phyloP scores from a whole-genome alignment of 2,888 invertebrate genomes.

The Rambutsinella grinnellia region DNA sequence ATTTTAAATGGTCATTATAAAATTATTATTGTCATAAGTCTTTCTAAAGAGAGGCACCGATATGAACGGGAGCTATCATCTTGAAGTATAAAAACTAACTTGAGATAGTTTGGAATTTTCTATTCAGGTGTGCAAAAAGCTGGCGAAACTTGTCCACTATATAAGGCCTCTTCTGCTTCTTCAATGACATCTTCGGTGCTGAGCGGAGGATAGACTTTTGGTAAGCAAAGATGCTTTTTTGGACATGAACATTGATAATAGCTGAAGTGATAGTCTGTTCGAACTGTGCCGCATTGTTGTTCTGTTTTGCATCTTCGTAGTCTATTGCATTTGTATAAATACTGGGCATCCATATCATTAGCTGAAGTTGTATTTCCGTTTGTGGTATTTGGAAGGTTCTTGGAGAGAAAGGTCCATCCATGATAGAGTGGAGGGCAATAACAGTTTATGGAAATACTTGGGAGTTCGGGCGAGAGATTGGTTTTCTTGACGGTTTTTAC shows the following conservation, averaged over 20 bases:
- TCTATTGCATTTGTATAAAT: slow-evolving; percentile 71
- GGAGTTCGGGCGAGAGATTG: slow-evolving; percentile 25
- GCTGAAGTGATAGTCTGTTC: slow-evolving; percentile 74
- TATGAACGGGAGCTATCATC: too few species aligned
- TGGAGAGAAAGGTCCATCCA: slow-evolving; percentile 39
- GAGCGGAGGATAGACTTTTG: slow-evolving; percentile 67
- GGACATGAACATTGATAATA: slow-evolving; percentile 78
- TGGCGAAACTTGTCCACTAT: slow-evolving; percentile 44
- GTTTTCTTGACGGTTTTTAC: slow-evolving; percentile 43
- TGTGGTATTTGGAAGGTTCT: too few species aligned
- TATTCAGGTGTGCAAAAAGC: slow-evolving; percentile 44
- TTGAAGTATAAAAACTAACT: too few species aligned
- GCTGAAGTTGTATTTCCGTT: too few species aligned
- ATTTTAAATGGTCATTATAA: too few species aligned
- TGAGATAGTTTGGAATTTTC: too few species aligned
- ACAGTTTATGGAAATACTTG: slow-evolving; percentile 71
- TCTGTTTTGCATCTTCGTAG: slow-evolving; percentile 72
- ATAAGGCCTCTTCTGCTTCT: slow-evolving; percentile 51
- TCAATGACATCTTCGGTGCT: slow-evolving; percentile 32
- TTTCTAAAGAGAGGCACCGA: too few species aligned
- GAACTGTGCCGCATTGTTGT: slow-evolving; percentile 76
- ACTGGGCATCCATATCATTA: slow-evolving; percentile 66
- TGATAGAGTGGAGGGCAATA: slow-evolving; percentile 71
- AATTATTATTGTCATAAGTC: neutral
- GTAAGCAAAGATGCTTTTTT: slow-evolving; percentile 74